phyloP scores from a whole-genome alignment of 2,888 invertebrate genomes.

The Mythimna pallens region DNA sequence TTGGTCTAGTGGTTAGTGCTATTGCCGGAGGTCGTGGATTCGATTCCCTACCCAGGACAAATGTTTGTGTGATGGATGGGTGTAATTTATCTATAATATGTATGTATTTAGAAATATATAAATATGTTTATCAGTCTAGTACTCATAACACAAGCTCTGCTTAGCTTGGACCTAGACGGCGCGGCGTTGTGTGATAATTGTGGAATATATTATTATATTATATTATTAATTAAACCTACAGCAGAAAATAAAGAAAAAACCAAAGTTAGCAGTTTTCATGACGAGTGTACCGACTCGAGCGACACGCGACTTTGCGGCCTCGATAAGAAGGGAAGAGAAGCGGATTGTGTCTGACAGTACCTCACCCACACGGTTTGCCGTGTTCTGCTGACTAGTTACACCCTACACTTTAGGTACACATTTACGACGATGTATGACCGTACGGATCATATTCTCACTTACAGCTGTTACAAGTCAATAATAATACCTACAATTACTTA shows the following conservation, averaged over 20 bases:
- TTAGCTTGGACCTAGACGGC: no score
- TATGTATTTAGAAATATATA: no score
- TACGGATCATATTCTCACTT: background rate
- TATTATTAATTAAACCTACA: background rate
- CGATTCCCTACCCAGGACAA: no score
- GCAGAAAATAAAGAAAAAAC: background rate
- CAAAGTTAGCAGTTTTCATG: constrained; percentile 15
- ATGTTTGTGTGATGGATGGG: no score
- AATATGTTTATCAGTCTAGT: no score
- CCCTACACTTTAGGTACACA: constrained; percentile 16
- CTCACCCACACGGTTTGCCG: constrained; percentile 4
- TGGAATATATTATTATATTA: no score
- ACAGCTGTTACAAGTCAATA: background rate
- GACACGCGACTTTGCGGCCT: constrained; percentile 50
- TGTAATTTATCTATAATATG: no score
- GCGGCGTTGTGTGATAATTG: no score
- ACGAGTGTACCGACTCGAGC: constrained; percentile 36
- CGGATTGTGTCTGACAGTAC: constrained; percentile 39
- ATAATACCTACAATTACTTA: background rate
- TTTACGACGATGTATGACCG: background rate
- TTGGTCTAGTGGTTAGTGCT: no score
- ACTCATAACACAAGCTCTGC: no score
- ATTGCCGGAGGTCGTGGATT: no score
- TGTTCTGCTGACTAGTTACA: constrained; percentile 8
- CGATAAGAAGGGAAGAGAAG: constrained; percentile 55